Conservation (phyloP, 2,888 invertebrate genomes). For the Scrobipalpa costella region DNA sequence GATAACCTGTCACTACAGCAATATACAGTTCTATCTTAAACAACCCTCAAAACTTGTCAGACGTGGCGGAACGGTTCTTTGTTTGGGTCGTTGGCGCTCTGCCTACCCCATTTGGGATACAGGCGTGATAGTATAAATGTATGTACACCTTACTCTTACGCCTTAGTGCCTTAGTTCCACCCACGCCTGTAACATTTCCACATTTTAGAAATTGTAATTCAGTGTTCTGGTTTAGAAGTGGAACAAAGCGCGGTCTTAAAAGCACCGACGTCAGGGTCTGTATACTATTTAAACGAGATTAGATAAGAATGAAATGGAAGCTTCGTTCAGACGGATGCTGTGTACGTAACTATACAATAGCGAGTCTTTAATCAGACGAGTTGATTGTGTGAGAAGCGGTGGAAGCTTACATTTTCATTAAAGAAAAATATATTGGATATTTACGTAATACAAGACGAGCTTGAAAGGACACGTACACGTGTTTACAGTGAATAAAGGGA, state of each 20-base stretch:
- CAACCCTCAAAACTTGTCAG: too few relatives aligned
- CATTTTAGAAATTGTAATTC: constrained; percentile 10
- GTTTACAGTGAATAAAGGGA: constrained; percentile 70
- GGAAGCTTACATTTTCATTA: constrained; percentile 28
- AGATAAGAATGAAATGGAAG: constrained; percentile 14
- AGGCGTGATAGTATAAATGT: neutral
- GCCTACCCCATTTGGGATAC: too few relatives aligned
- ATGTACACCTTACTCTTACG: neutral
- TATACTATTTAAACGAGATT: constrained; percentile 1
- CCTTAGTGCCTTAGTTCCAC: neutral
- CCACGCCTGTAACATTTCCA: neutral
- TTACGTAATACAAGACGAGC: constrained; percentile 63
- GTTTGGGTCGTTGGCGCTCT: too few relatives aligned
- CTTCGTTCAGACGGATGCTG: neutral
- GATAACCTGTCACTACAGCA: too few relatives aligned
- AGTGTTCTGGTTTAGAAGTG: constrained; percentile 3
- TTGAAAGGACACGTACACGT: constrained; percentile 67
- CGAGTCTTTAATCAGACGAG: constrained; percentile 5
- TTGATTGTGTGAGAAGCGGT: constrained; percentile 10
- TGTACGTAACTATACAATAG: constrained; percentile 11
- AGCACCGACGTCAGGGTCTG: neutral
- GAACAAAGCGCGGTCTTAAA: constrained; percentile 8
- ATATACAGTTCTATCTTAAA: too few relatives aligned
- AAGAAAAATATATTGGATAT: constrained; percentile 45
- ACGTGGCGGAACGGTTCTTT: too few relatives aligned